phyloP scores from a whole-genome alignment of 1,140 invertebrate genomes.

The Helicoverpa zea region DNA sequence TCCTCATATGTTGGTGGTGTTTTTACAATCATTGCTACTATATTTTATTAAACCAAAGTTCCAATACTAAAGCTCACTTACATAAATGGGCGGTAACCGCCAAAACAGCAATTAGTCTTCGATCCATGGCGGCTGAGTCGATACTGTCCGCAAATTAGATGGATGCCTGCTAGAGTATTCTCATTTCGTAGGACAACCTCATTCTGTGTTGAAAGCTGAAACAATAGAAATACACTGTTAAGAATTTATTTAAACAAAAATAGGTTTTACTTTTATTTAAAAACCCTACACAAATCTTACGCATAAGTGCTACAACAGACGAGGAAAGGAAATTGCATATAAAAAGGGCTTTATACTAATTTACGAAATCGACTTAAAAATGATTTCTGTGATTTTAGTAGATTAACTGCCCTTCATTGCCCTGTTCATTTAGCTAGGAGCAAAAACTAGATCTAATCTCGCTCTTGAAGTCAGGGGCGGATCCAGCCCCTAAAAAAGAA shows the following conservation, averaged over 20 bases:
- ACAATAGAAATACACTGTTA: constrained; percentile 33
- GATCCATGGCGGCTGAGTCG: constrained; percentile 64
- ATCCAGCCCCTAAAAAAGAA: no score
- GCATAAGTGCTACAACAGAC: no score
- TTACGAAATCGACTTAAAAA: background rate
- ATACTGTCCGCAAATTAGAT: constrained; percentile 30
- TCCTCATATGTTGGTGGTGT: no score
- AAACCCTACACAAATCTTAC: background rate
- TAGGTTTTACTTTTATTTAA: background rate
- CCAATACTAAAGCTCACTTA: constrained; percentile 57
- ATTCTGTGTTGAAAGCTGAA: constrained; percentile 47
- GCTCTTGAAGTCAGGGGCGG: background rate
- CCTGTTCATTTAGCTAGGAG: constrained; percentile 8
- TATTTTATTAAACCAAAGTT: background rate
- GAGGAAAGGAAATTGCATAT: no score
- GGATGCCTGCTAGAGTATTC: constrained; percentile 1
- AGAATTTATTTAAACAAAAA: constrained; percentile 43
- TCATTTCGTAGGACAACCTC: constrained; percentile 36
- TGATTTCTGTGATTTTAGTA: background rate
- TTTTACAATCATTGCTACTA: no score
- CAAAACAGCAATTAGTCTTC: constrained; percentile 64
- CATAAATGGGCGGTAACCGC: constrained; percentile 72
- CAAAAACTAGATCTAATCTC: constrained; percentile 1
- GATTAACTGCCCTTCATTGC: constrained; percentile 19
- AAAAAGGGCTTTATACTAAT: no score